Percentiles rank a stretch among this genome's conserved stretches.
Conservation (phyloP, 2,797 vertebrate species). For the Bradypodion pumilum region DNA sequence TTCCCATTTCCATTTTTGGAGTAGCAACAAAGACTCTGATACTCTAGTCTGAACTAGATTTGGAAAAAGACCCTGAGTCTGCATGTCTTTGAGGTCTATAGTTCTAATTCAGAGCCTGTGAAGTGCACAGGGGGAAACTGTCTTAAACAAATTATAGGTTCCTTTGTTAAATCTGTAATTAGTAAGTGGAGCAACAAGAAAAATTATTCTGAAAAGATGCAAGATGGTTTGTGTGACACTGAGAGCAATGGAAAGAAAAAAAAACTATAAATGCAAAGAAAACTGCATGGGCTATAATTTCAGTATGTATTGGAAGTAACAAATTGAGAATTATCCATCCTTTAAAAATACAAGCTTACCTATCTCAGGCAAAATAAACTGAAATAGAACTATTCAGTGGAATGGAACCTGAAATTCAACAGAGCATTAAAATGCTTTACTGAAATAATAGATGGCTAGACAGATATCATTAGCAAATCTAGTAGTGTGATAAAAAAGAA, state of each 20-base stretch:
- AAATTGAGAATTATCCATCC: slow-evolving; percentile 30
- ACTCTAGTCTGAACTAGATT: not conserved
- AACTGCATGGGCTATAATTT: slow-evolving; percentile 27
- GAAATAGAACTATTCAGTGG: slow-evolving; percentile 19
- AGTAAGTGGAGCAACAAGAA: not conserved
- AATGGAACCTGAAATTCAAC: slow-evolving; percentile 38
- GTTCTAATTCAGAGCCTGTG: slow-evolving; percentile 1
- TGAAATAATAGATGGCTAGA: slow-evolving; percentile 31
- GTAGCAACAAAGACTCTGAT: not conserved
- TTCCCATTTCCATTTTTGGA: not conserved
- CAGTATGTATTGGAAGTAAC: slow-evolving; percentile 31
- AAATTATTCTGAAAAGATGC: not conserved
- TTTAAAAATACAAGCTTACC: slow-evolving; percentile 45
- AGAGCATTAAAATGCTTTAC: slow-evolving; percentile 28
- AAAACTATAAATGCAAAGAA: not conserved
- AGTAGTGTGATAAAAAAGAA: slow-evolving; percentile 26
- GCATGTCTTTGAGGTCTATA: not conserved
- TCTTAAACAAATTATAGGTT: rapidly evolving
- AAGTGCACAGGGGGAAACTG: not conserved
- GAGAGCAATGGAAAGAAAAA: not conserved
- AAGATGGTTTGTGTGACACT: not conserved
- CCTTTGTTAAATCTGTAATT: slow-evolving; percentile 12
- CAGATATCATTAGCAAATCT: slow-evolving; percentile 9
- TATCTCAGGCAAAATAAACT: slow-evolving; percentile 45
- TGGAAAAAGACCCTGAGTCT: not conserved